Conservation (phyloP, 2,888 invertebrate genomes). For the Philereme vetulata region DNA sequence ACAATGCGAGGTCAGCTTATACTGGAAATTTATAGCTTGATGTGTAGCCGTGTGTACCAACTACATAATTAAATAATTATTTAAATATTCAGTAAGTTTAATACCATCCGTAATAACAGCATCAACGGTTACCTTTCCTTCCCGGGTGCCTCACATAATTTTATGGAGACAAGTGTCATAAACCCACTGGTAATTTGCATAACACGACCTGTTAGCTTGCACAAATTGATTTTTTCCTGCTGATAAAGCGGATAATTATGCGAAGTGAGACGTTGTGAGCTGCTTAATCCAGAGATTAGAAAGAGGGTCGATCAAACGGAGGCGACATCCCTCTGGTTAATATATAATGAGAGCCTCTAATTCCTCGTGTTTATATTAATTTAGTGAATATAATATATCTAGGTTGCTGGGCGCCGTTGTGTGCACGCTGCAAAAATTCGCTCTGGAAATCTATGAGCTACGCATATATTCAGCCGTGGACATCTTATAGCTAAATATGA, state of each 20-base stretch:
- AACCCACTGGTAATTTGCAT: slow-evolving; percentile 35
- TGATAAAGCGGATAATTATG: slow-evolving; percentile 75
- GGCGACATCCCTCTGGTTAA: slow-evolving; percentile 73
- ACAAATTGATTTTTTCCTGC: slow-evolving; percentile 68
- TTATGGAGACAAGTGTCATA: slow-evolving; percentile 30
- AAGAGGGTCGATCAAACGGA: slow-evolving; percentile 72
- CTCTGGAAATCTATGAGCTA: too few relatives aligned
- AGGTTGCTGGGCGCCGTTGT: not conserved
- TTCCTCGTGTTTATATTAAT: slow-evolving; percentile 76
- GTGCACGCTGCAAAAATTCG: too few relatives aligned
- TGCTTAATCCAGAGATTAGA: slow-evolving; percentile 72
- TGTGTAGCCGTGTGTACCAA: too few relatives aligned
- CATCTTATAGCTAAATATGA: too few relatives aligned
- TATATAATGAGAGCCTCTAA: slow-evolving; percentile 75
- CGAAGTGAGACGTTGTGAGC: slow-evolving; percentile 66
- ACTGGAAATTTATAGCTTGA: too few relatives aligned
- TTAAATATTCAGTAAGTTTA: slow-evolving; percentile 1
- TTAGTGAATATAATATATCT: slow-evolving; percentile 60
- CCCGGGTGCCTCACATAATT: slow-evolving; percentile 17
- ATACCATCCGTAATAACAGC: slow-evolving; percentile 10
- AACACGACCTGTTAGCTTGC: slow-evolving; percentile 40
- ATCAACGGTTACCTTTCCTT: slow-evolving; percentile 2
- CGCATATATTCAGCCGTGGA: too few relatives aligned
- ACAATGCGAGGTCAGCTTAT: too few relatives aligned
- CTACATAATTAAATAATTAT: not conserved